phyloP scores from a whole-genome alignment of 1,140 invertebrate genomes.

The Hydropsyche tenuis region DNA sequence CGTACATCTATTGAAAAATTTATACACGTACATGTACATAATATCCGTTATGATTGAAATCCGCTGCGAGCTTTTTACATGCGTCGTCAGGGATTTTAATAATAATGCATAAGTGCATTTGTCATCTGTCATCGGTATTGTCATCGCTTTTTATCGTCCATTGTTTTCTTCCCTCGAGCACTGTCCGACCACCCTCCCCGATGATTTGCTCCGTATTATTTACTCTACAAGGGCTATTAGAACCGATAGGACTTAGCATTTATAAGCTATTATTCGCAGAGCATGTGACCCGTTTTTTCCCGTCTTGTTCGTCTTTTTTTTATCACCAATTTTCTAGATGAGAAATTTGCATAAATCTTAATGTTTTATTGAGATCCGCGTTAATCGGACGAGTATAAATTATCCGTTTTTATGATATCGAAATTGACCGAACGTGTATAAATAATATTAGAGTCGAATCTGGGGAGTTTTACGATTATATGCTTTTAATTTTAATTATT shows the following conservation, averaged over 20 bases:
- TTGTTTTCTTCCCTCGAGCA: constrained; percentile 4
- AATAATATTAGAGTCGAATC: neutral
- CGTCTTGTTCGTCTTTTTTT: no score
- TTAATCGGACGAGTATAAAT: neutral
- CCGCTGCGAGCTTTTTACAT: neutral
- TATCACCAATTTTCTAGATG: neutral
- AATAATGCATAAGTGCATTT: constrained; percentile 24
- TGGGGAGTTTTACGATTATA: neutral
- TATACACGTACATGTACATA: no score
- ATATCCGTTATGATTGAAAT: no score
- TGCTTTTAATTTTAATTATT: constrained; percentile 6
- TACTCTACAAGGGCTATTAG: constrained; percentile 15
- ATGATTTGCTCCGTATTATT: constrained; percentile 28
- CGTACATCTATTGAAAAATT: neutral
- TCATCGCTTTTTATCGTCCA: constrained; percentile 20
- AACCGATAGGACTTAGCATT: neutral
- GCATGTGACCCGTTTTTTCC: constrained; percentile 2
- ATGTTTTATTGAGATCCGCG: no score
- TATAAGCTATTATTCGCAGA: neutral
- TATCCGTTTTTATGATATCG: constrained; percentile 7
- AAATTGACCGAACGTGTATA: neutral
- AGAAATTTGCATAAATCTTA: neutral
- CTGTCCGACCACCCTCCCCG: neutral
- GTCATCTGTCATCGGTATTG: constrained; percentile 31
- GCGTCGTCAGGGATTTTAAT: constrained; percentile 8